phyloP scores from a whole-genome alignment of 2,888 invertebrate species.

The Lasioglossum figueresi region DNA sequence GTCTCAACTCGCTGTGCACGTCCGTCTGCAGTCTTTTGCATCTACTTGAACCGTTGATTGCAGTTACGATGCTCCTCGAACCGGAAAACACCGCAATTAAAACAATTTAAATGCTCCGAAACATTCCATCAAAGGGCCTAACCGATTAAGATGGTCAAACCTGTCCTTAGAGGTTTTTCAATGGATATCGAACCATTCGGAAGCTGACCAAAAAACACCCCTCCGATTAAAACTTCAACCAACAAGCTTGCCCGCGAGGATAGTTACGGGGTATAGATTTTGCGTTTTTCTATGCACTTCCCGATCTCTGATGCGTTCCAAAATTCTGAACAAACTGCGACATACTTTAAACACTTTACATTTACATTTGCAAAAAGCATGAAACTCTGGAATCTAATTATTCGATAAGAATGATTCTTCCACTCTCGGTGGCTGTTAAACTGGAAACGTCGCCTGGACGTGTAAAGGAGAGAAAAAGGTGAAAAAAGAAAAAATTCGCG shows the following conservation, averaged over 20 bases:
- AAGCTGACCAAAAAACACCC: too few relatives aligned
- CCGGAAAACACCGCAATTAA: not conserved
- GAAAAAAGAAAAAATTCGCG: not conserved
- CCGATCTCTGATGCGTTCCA: too few relatives aligned
- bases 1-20: conserved; percentile 36
- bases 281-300: too few relatives aligned
- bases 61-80: not conserved
- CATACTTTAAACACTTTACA: not conserved
- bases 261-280: too few relatives aligned
- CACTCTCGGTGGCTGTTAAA: not conserved
- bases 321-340: too few relatives aligned
- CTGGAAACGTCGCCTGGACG: not conserved
- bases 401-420: not conserved
- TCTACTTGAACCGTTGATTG: conserved; percentile 46
- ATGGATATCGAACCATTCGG: too few relatives aligned
- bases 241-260: too few relatives aligned
- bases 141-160: too few relatives aligned
- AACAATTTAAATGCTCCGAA: not conserved
- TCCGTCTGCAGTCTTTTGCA: conserved; percentile 43
- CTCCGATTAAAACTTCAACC: too few relatives aligned
- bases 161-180: too few relatives aligned
- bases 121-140: too few relatives aligned
- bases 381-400: not conserved
- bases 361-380: not conserved
- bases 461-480: not conserved